These are phyloP conservation scores for Glossophaga mutica DNA, from an alignment of 2,797 vertebrate species.

Conservation along the genomic window DNA sequence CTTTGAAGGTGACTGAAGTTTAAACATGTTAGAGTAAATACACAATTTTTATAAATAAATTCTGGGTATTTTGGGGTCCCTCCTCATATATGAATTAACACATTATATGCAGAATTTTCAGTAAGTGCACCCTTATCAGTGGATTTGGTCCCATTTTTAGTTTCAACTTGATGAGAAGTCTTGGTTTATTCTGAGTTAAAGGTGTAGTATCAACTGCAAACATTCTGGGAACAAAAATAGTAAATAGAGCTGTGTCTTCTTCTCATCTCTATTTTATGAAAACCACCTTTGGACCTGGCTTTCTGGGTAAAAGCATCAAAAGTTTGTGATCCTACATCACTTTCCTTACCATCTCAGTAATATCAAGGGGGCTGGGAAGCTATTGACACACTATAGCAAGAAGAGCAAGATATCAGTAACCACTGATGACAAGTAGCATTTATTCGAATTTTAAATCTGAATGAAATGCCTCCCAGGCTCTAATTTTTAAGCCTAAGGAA, in stretches of 20 bases:
- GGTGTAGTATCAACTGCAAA: neutral
- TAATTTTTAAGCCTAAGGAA: constrained; percentile 87
- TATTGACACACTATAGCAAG: constrained; percentile 91
- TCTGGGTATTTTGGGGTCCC: neutral
- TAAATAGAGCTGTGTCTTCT: neutral
- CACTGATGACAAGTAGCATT: constrained; percentile 91
- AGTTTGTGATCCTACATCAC: constrained; percentile 84
- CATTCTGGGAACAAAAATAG: neutral
- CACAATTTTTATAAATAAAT: neutral
- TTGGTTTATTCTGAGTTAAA: constrained; percentile 3
- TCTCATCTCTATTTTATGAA: neutral
- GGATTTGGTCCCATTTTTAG: neutral
- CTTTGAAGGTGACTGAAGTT: neutral
- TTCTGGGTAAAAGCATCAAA: constrained; percentile 88
- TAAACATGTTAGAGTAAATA: neutral
- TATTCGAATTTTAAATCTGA: constrained; percentile 90
- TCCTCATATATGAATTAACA: neutral
- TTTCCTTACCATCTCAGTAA: constrained; percentile 89
- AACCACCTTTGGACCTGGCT: constrained; percentile 86
- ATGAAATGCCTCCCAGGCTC: constrained; percentile 85
- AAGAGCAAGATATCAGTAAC: constrained; percentile 89
- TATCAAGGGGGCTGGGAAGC: constrained; percentile 89
- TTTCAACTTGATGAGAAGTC: neutral
- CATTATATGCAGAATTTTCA: neutral
- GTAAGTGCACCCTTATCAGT: neutral